Evolutionary conservation across 2,113 vertebrate species (phyloP), one percentile per base, ranked within the genome.

Genomic region (Clarias macrocephalus): DNA sequence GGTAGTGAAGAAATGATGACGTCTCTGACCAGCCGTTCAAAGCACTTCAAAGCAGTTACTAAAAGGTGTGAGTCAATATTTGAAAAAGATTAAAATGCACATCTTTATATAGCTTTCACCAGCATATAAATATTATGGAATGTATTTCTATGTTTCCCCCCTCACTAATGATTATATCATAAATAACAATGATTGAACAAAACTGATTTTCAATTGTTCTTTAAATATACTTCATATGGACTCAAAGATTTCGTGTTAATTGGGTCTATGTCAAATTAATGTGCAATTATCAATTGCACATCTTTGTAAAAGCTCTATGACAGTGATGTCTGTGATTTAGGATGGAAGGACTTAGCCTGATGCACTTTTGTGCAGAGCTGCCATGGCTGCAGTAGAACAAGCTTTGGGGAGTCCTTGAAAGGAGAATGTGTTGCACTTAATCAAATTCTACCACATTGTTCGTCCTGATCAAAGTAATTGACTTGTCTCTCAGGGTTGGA

Each of bases 381-480:
- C n/a, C 56, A 86, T 28, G 76, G 16, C 30, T 84, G 65, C 81
- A 82, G 60, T 57, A 37, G 19, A 80, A 33, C 23, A 80, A 60
- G 73, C 86, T 90, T 87, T 70, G 82, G 42, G 77, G 85, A 90
- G 62, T 77, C 76, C 72, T 85, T 84, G 33, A 83, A 87, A 87
- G 82, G 82, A 80, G 42, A 63, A 57, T 73, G 59, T 52, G n/a
- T 3, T 84, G 73, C 52, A 72, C n/a, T 88, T 88, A 62, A 85
- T 90, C 28, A 88, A 37, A 63, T 80, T 68, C 79, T 73, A 72
- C 54, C 8, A 42, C 82, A 19, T 33, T 59, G 54, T 79, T 82
- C 82, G 28, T 25, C 68, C 48, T 88, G 88, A 90, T 90, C 56
- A 85, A 79, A 70, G 60, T 83, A 88, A 88, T 85, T 82, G 89